A percentile compares a stretch with the other conserved stretches of the same genome.
These are phyloP conservation scores for Karalla daura DNA, from an alignment of 2,797 vertebrate genomes.

Conservation along the genomic window DNA sequence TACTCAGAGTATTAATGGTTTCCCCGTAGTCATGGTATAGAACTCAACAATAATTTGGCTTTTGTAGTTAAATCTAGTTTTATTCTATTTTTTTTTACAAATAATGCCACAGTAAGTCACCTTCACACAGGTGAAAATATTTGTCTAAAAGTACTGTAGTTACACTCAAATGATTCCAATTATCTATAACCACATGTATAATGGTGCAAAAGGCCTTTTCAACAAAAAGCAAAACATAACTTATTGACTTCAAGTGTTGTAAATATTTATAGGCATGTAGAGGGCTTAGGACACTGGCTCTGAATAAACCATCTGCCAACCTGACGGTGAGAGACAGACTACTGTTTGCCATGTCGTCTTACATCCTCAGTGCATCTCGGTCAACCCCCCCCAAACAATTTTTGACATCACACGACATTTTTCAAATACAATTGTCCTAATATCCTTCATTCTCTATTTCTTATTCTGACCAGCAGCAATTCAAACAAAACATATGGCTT, in stretches of 20 bases:
- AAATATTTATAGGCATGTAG: slow-evolving; percentile 31
- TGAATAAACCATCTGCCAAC: slow-evolving; percentile 14
- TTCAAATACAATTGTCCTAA: slow-evolving; percentile 35
- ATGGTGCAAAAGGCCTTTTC: slow-evolving; percentile 8
- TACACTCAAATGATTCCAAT: slow-evolving; percentile 15
- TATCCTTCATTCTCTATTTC: slow-evolving; percentile 56
- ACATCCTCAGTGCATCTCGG: slow-evolving; percentile 25
- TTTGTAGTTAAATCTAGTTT: slow-evolving; percentile 13
- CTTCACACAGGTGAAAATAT: slow-evolving; percentile 10
- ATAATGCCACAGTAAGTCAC: slow-evolving; percentile 12
- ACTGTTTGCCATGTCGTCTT: slow-evolving; percentile 10
- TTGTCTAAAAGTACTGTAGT: slow-evolving; percentile 4
- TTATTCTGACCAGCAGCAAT: slow-evolving; percentile 91
- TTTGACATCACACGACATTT: slow-evolving; percentile 38
- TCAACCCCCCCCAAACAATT: slow-evolving; percentile 12
- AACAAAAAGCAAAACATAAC: slow-evolving; percentile 16
- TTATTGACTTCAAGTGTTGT: slow-evolving; percentile 36
- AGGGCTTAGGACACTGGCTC: slow-evolving; percentile 7
- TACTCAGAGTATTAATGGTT: slow-evolving; percentile 12
- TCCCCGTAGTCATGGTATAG: slow-evolving; percentile 21
- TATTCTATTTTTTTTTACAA: slow-evolving; percentile 22
- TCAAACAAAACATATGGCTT: slow-evolving; percentile 82
- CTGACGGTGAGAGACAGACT: slow-evolving; percentile 9
- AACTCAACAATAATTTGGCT: slow-evolving; percentile 40
- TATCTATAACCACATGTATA: slow-evolving; percentile 16